Base-by-base conservation (phyloP, 2,797 vertebrate genomes). In the Lates japonicus region DNA sequence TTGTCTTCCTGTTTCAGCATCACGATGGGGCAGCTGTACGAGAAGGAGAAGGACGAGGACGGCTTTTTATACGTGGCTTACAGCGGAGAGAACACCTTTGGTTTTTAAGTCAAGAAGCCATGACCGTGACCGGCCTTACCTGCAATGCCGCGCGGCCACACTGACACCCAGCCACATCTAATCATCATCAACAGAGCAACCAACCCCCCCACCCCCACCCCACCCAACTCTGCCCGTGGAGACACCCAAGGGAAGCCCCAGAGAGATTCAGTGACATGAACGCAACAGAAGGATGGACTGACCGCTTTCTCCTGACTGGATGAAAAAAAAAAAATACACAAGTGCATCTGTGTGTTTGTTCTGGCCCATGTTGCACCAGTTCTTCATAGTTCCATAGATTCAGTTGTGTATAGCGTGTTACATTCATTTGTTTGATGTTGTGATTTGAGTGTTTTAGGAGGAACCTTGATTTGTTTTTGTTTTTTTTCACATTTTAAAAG, bases 1-100 rank as follows among this genome's bases (percentile, higher is more conserved):
- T 17, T 2, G 31, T 8, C 46, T 3, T 63, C 31, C 0, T 46
- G 64, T 88, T 81, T 4, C 95, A 99, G 98, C 95, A 95, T 98
- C 95, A 99, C 97, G 64, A 99, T 99, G 97, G 98, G 98, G 84
- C 98, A 98, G 92, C 97, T 99, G 82, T 99, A 99, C 6, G 98
- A 99, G 82, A 98, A 99, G 72, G 97, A 99, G 89, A 98, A 98
- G 91, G 98, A 99, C 48, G 98, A 99, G 90, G 98, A 99, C 19
- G 98, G 98, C 90, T 99, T 99, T 96, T 96, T 99, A 93, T 99
- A 99, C 19, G 97, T 99, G 94, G 98, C 98, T 29, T 99, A 99
- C 96, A 99, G 98, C 46, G 98, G 98, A 59, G 98, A 99, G 93
- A 99, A 99, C 94, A 99, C 98, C 4, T 99, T 99, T 62, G 98